phyloP scores from a whole-genome alignment of 2,888 invertebrate genomes.

The Ganaspis brasiliensis region DNA sequence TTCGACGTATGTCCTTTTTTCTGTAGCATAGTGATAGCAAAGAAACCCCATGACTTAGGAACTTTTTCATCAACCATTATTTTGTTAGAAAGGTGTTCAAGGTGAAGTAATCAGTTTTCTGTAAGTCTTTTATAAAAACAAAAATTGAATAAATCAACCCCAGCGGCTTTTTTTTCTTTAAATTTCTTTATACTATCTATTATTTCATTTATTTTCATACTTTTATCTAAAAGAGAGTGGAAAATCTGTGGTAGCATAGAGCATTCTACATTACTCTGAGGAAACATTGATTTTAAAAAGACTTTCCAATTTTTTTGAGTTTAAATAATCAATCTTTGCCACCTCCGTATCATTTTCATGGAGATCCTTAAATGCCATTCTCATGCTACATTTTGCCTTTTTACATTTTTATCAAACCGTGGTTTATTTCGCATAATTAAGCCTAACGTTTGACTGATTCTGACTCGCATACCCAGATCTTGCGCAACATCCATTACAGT shows the following conservation, averaged over 20 bases:
- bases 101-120: not conserved
- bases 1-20: not conserved
- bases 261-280: not conserved
- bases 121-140: not conserved
- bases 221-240: not conserved
- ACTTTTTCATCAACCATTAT: conserved; percentile 49
- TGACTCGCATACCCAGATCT: not conserved
- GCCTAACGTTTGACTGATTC: not conserved
- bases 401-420: not conserved
- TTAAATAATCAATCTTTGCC: not conserved
- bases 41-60: conserved; percentile 80
- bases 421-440: not conserved
- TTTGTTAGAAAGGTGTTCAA: not conserved
- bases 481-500: not conserved
- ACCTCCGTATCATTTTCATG: not conserved
- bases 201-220: not conserved
- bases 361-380: not conserved
- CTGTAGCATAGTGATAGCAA: not conserved
- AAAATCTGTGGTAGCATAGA: not conserved
- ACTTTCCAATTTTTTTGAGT: not conserved
- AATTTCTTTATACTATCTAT: not conserved
- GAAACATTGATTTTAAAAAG: not conserved
- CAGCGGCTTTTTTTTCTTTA: not conserved
- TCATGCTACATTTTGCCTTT: not conserved
- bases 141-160: not conserved